Conservation (phyloP, 1,140 invertebrate genomes). For the Cherax destructor region DNA sequence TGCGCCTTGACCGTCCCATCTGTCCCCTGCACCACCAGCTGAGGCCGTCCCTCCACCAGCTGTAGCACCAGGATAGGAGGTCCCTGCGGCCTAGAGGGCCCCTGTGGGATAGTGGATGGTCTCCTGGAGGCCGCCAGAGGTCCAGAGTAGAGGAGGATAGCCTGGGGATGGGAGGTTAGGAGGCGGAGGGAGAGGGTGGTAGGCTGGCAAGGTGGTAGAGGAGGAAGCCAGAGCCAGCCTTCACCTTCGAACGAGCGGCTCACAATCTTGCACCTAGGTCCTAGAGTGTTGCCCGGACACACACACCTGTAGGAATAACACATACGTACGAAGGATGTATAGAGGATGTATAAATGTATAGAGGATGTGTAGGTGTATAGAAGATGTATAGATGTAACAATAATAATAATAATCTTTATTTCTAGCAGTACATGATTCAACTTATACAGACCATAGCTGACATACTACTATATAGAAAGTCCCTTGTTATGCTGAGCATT, state of each 20-base stretch:
- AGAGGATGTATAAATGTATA: no score
- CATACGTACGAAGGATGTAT: no score
- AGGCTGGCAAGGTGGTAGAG: slow-evolving; percentile 28
- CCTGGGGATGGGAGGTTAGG: slow-evolving; percentile 89
- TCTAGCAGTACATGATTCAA: no score
- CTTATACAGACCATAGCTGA: no score
- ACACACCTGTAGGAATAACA: slow-evolving; percentile 30
- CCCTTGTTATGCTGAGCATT: no score
- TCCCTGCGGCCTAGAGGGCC: neutral
- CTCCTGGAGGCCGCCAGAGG: slow-evolving; percentile 76
- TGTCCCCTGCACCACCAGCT: slow-evolving; percentile 78
- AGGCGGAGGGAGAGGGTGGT: slow-evolving; percentile 87
- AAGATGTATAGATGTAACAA: no score
- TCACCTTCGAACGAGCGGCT: slow-evolving; percentile 24
- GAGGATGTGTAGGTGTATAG: no score
- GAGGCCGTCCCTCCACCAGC: slow-evolving; percentile 86
- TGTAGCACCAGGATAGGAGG: slow-evolving; percentile 88
- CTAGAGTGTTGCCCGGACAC: slow-evolving; percentile 21
- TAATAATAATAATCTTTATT: no score
- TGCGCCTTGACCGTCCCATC: neutral
- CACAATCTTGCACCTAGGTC: slow-evolving; percentile 34
- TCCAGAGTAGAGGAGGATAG: slow-evolving; percentile 92
- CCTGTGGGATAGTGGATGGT: neutral
- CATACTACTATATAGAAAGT: no score
- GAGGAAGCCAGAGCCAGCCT: slow-evolving; percentile 43